Percentiles rank a stretch among this genome's conserved stretches.
Evolutionary conservation across 2,113 vertebrate species (phyloP).

Genomic region (Menura novaehollandiae): DNA sequence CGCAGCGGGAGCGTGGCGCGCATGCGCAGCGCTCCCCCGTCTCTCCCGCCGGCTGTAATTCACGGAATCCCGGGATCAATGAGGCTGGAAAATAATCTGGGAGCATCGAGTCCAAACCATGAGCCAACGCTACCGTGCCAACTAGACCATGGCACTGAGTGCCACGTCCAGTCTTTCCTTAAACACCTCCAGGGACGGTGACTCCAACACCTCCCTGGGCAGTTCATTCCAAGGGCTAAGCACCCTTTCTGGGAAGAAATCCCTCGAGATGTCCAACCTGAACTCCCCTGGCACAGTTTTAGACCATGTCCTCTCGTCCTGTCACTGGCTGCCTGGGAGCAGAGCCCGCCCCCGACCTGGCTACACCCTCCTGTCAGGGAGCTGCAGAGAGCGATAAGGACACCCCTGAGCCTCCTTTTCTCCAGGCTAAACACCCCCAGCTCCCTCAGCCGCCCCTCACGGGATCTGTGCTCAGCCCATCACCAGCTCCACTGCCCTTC

Average conservation of each 20-base stretch:
- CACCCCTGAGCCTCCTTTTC: neutral
- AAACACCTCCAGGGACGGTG: neutral
- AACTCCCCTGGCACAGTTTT: no score
- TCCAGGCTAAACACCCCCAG: neutral
- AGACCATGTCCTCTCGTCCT: neutral
- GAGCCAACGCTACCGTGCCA: fast-evolving
- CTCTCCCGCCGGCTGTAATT: neutral
- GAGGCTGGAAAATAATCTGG: fast-evolving
- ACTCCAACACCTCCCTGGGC: neutral
- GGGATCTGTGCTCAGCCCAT: neutral
- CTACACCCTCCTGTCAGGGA: no score
- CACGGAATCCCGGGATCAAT: fast-evolving
- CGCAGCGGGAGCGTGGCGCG: neutral
- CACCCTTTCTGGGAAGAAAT: neutral
- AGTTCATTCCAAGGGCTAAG: neutral
- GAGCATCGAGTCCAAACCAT: fast-evolving
- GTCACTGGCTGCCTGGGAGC: neutral
- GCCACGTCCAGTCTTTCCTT: neutral
- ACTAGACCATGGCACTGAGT: neutral
- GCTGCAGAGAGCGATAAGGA: fast-evolving
- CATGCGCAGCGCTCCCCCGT: neutral
- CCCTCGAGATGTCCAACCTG: neutral
- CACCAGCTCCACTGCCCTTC: no score
- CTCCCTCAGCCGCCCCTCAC: neutral
- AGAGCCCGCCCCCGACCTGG: neutral